Base-by-base conservation (phyloP, 2,888 invertebrate species). In the Cheilosia vulpina region DNA sequence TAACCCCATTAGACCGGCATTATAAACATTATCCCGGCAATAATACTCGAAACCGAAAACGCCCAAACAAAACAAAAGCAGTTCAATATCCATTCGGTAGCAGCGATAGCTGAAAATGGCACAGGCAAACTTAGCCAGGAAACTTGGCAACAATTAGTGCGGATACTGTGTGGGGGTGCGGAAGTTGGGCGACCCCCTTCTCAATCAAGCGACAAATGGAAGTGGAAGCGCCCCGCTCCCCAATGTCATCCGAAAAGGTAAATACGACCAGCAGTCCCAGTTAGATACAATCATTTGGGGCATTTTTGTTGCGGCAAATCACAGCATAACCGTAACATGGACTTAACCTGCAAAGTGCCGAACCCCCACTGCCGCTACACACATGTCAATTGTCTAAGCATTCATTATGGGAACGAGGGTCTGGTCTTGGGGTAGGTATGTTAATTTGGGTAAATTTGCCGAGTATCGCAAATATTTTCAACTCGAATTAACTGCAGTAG, bases 1-100 rank as follows among this genome's bases (percentile, higher is more conserved):
- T 79, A 79, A 72, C 79, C 79, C 79, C 79, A 79, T 79, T 79
- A 79, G 79, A 60, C 79, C 65, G 60, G 79, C 65, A 79, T 79
- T 79, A 79, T 79, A 72, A 79, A 72, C 79, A 79, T 79, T 79
- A 79, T 79, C 72, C 79, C 65, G 60, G 72, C 79, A 34, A 79
- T 72, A 65, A 72, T 79, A 63, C 58, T 58, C 65, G 65, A 79
- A 79, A 79, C 72, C 72, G 65, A 79, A 52, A 79, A 72, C 65
- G 65, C 57, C 79, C 66, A 58, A 52, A 34, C 72, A 72, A 52
- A 79, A 72, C 79, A 79, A 72, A 72, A 72, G 53, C 72, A 72
- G 72, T 79, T 79, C 79, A 65, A 66, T 72, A 79, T 58, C 72
- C 79, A 79, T 71, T 52, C 65, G 69, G 69, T 69, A 53, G 41